Conservation (phyloP, 2,113 vertebrate species). For the Oreotragus oreotragus region DNA sequence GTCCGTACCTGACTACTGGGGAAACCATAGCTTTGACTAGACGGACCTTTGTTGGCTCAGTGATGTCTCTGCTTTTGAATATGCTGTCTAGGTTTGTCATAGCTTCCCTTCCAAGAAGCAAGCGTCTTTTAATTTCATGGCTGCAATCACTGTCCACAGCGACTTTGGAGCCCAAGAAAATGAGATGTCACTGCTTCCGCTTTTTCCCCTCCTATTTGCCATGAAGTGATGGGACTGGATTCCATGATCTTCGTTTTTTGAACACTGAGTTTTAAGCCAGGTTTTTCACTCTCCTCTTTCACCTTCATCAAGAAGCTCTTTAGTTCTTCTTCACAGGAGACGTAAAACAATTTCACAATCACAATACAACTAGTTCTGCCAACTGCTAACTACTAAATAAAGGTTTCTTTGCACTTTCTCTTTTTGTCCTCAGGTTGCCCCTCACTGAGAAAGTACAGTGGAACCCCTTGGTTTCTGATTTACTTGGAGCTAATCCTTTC, state of each 20-base stretch:
- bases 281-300: background rate
- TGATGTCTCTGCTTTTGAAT: background rate
- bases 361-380: accelerated
- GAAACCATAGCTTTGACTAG: background rate
- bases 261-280: background rate
- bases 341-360: background rate
- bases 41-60: background rate
- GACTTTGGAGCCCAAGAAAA: background rate
- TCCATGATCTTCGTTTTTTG: background rate
- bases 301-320: background rate
- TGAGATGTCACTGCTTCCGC: background rate
- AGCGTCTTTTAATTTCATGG: background rate
- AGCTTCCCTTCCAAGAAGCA: background rate
- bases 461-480: background rate
- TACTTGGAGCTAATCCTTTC: background rate
- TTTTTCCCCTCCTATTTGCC: background rate
- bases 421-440: background rate
- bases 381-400: accelerated
- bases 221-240: background rate
- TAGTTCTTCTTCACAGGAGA: background rate
- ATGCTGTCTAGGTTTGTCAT: background rate
- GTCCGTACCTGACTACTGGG: background rate
- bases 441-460: background rate
- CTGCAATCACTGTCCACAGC: background rate
- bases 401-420: background rate